Evolutionary conservation across 2,797 vertebrate genomes (phyloP), one percentile per base, ranked within the genome.

Genomic region (Uromys caudimaculatus): DNA sequence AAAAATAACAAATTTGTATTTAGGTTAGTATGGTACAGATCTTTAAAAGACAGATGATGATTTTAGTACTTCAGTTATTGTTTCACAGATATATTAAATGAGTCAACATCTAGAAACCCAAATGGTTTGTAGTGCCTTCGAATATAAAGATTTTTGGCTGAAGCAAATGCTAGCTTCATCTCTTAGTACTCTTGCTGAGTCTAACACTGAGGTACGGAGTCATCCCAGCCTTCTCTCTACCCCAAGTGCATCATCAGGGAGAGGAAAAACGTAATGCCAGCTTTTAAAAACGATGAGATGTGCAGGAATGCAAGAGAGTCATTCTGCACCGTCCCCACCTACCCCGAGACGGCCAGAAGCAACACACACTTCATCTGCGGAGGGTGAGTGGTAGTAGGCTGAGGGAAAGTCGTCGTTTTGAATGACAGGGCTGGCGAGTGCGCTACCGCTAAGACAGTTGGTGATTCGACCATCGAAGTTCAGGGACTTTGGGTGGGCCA

Each of bases 51-150:
- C 41, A 95, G 81, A 75, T 91, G 2, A 67, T 94, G 3, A 81
- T 56, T 76, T 95, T 83, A 95, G 64, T 75, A 86, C n/a, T 96
- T 88, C 3, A 81, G 12, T 92, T 89, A 78, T 16, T 75, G 41
- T 64, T 62, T 69, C 50, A 92, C 32, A 89, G 32, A 95, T 89
- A 91, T 93, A 94, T 95, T 95, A 88, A 84, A 16, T 88, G 32
- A 95, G 47, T 90, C 69, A 67, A 13, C n/a, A 35, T 85, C 35
- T 87, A 77, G 56, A 27, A 94, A 64, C 52, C 50, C 73, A 89
- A 86, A 50, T 91, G 62, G 6, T 64, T 92, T 93, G 60, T 85
- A 78, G 21, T 58, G 32, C 77, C 52, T 93, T 71, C 90, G 14
- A 52, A 64, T 83, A 3, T 95, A 85, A 94, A 83, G 62, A 54